These are phyloP conservation scores for Brienomyrus longianalis DNA, from an alignment of 2,113 vertebrate genomes.

Conservation along the genomic window DNA sequence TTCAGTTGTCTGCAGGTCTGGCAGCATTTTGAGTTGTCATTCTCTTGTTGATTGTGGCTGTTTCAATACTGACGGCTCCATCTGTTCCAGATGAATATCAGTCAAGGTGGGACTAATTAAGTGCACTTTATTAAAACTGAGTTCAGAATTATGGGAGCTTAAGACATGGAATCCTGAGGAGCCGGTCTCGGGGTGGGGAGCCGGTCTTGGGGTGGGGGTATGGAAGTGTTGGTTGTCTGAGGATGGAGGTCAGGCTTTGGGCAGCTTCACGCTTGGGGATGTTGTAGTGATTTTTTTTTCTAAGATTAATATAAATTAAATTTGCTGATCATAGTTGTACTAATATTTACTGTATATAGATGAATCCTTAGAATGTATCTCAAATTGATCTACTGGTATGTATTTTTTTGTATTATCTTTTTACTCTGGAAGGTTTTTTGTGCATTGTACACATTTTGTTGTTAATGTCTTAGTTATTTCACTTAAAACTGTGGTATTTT, in stretches of 20 bases:
- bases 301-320: neutral
- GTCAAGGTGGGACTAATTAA: neutral
- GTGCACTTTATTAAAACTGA: neutral
- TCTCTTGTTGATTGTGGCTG: neutral
- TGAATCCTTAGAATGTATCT: neutral
- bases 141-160: neutral
- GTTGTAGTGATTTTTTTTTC: neutral
- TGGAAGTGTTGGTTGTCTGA: neutral
- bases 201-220: neutral
- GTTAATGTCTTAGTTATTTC: neutral
- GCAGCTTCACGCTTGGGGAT: neutral
- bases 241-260: neutral
- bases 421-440: neutral
- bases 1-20: neutral
- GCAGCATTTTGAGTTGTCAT: neutral
- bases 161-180: neutral
- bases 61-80: neutral
- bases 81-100: neutral
- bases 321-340: neutral
- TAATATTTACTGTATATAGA: neutral
- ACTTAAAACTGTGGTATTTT: neutral
- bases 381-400: neutral
- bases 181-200: neutral
- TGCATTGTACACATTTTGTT: neutral
- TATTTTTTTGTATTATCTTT: neutral